A percentile compares a stretch with the other conserved stretches of the same genome.
Conservation (phyloP, 92 coral and sea anemone genomes). For the Nematostella vectensis region DNA sequence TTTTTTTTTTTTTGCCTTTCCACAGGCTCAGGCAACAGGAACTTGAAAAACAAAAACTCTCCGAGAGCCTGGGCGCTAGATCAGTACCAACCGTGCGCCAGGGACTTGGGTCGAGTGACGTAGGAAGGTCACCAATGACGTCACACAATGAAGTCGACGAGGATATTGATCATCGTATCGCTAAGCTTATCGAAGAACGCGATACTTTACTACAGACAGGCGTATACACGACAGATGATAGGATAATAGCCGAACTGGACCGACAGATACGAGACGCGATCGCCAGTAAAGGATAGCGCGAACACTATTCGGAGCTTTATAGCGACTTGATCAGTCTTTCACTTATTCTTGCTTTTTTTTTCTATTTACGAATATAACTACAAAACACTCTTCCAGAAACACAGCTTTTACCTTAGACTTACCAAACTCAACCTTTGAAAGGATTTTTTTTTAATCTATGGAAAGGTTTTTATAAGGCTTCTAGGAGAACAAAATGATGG, state of each 20-base stretch:
- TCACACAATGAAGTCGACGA: constrained; percentile 54
- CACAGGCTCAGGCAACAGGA: constrained; percentile 68
- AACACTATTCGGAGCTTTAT: too few relatives aligned
- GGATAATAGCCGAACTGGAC: constrained; percentile 89
- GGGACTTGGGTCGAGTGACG: background rate
- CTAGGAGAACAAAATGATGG: too few relatives aligned
- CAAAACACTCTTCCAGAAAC: too few relatives aligned
- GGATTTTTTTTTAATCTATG: too few relatives aligned
- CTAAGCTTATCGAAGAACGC: constrained; percentile 89
- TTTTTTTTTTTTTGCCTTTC: background rate
- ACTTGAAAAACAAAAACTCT: constrained; percentile 37
- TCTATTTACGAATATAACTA: too few relatives aligned
- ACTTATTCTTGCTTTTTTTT: too few relatives aligned
- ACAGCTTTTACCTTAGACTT: too few relatives aligned
- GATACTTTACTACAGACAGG: constrained; percentile 93
- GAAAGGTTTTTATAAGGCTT: too few relatives aligned
- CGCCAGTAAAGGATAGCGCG: constrained; percentile 80
- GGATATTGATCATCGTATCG: constrained; percentile 71
- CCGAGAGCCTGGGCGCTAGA: constrained; percentile 18
- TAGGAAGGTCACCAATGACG: constrained; percentile 9
- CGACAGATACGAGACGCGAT: constrained; percentile 90
- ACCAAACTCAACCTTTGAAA: too few relatives aligned
- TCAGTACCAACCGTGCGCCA: background rate
- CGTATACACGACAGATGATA: constrained; percentile 88
- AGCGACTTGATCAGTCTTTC: too few relatives aligned